These are phyloP conservation scores for Thereva nobilitata DNA, from an alignment of 2,888 invertebrate species.

Conservation along the genomic window DNA sequence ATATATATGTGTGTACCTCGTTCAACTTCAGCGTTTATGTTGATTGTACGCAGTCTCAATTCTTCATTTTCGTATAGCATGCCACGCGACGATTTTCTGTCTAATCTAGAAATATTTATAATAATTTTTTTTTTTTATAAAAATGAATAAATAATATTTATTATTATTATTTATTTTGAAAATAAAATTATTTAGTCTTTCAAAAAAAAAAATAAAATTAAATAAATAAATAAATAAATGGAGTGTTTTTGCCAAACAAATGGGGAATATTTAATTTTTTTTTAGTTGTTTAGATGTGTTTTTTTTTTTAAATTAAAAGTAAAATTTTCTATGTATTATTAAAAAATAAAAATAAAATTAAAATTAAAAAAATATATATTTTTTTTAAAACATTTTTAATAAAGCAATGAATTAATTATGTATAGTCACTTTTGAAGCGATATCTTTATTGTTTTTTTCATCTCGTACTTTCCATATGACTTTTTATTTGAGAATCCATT, in stretches of 20 bases:
- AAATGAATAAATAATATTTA: not conserved
- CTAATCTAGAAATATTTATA: constrained; percentile 66
- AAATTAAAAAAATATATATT: too few relatives aligned
- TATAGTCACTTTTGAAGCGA: too few relatives aligned
- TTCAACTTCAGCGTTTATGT: constrained; percentile 91
- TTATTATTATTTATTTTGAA: not conserved
- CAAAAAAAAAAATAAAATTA: constrained; percentile 5
- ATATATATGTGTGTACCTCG: constrained; percentile 65
- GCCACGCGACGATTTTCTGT: constrained; percentile 87
- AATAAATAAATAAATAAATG: not conserved
- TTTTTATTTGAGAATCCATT: constrained; percentile 23
- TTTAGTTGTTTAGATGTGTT: too few relatives aligned
- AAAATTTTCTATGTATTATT: too few relatives aligned
- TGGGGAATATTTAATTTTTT: too few relatives aligned
- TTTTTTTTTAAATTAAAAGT: too few relatives aligned
- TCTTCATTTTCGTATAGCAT: constrained; percentile 96
- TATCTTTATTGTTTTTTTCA: too few relatives aligned
- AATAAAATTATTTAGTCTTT: not conserved
- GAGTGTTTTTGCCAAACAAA: too few relatives aligned
- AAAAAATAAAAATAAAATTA: too few relatives aligned
- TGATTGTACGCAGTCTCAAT: constrained; percentile 82
- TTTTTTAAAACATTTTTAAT: too few relatives aligned
- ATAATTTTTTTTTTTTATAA: not conserved
- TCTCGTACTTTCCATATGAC: constrained; percentile 19
- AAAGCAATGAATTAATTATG: too few relatives aligned